These are phyloP conservation scores for Daphoenositta chrysoptera DNA, from an alignment of 2,113 vertebrate genomes.

Conservation along the genomic window DNA sequence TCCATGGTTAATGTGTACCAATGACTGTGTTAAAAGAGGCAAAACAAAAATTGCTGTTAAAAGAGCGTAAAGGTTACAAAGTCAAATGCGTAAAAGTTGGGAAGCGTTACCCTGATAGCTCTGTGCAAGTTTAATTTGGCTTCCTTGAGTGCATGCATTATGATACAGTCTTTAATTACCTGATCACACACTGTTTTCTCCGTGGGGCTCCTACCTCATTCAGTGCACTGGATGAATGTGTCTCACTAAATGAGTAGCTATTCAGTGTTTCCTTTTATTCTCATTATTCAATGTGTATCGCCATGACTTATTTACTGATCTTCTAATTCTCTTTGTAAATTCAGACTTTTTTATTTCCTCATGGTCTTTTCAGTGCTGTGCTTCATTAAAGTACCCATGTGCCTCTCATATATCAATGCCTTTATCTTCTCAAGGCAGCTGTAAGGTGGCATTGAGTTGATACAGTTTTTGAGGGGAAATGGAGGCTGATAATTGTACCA, in stretches of 20 bases:
- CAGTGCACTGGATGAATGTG: neutral
- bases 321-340: conserved; percentile 41
- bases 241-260: conserved; percentile 18
- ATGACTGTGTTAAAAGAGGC: neutral
- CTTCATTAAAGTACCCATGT: neutral
- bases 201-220: neutral
- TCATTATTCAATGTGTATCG: neutral
- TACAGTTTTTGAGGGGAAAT: neutral
- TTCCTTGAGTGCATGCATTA: conserved; percentile 26
- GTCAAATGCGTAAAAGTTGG: neutral
- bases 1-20: neutral
- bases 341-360: conserved; percentile 5
- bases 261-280: conserved; percentile 34
- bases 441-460: neutral
- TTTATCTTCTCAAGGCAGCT: neutral
- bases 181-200: conserved; percentile 21
- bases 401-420: neutral
- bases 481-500: neutral
- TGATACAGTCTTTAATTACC: conserved; percentile 55
- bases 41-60: neutral
- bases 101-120: neutral
- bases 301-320: conserved; percentile 58
- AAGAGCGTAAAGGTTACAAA: neutral
- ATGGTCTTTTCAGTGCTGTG: neutral
- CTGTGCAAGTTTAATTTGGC: conserved; percentile 48